Evolutionary conservation across 2,797 vertebrate species (phyloP), one percentile per base, ranked within the genome.

Genomic region (Spinus pinus): DNA sequence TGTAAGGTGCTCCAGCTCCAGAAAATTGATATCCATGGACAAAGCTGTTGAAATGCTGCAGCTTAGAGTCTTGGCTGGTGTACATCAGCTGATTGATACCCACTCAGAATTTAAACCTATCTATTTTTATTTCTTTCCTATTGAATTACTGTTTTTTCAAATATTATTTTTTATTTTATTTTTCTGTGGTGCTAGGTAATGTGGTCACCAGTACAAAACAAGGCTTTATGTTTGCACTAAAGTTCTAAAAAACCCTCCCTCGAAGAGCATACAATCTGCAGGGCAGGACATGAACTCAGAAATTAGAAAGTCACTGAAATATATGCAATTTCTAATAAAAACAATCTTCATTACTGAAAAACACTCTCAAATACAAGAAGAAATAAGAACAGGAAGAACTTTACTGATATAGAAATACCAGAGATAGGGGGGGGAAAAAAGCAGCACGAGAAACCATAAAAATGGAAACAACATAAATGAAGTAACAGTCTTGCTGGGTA

Each of bases 401-500:
- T 72, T 50, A 44, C 30, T 79, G 58, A 41, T 50, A 25, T 2
- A 8, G 31, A 80, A 92, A 54, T 73, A 13, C 21, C 47, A 81
- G 35, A 41, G 13, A 58, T 9, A 3, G 35, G 19, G 10, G 10
- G 4, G 2, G 2, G 3, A 33, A 27, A 28, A n/a, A 51, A 2
- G 12, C 19, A 82, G 14, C 4, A 7, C 62, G 10, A 90, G 28
- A 73, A 89, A 62, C 11, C 1, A 1, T 50, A 16, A 49, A 62
- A 79, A 65, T 44, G 33, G 3, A 21, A 33, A 41, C 23, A 39
- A 24, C 51, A 39, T 39, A 35, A 82, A 91, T 19, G 18, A 47
- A 82, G 9, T 65, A 84, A 53, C 6, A 30, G 10, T 62, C 90
- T 53, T 84, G 7, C 8, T 88, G 3, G 7, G 7, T 44, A 4